Conservation (phyloP, 2,797 vertebrate genomes). For the Propithecus perrieri region DNA sequence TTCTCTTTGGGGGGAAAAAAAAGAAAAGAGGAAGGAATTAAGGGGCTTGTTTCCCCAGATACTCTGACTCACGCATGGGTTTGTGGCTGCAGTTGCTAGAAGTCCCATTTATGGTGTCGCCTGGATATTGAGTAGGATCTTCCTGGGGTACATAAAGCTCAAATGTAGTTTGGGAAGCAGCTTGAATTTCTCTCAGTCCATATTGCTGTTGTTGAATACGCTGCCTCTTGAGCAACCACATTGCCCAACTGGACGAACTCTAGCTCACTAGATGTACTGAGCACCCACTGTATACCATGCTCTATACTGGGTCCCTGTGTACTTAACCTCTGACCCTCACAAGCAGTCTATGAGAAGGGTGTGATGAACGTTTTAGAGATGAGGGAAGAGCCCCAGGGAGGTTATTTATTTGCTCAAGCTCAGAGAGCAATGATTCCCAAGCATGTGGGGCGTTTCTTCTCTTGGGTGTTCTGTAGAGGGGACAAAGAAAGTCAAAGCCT, state of each 20-base stretch:
- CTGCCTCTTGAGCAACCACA: neutral
- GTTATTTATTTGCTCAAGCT: neutral
- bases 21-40: neutral
- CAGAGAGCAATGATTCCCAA: neutral
- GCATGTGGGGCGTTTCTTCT: neutral
- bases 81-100: neutral
- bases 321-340: neutral
- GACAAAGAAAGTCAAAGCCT: neutral
- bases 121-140: neutral
- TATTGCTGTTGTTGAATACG: neutral
- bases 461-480: neutral
- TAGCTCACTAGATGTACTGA: neutral
- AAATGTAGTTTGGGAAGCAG: neutral
- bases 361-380: neutral
- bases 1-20: neutral
- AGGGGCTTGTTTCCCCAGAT: neutral
- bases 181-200: neutral
- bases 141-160: neutral
- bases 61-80: slow-evolving; percentile 39
- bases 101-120: neutral
- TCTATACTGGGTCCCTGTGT: neutral
- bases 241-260: neutral
- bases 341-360: neutral
- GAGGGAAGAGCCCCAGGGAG: neutral
- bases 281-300: neutral